Percentiles rank a stretch among this genome's conserved stretches.
phyloP scores from a whole-genome alignment of 2,888 invertebrate genomes.

The Dryocosmus kuriphilus region DNA sequence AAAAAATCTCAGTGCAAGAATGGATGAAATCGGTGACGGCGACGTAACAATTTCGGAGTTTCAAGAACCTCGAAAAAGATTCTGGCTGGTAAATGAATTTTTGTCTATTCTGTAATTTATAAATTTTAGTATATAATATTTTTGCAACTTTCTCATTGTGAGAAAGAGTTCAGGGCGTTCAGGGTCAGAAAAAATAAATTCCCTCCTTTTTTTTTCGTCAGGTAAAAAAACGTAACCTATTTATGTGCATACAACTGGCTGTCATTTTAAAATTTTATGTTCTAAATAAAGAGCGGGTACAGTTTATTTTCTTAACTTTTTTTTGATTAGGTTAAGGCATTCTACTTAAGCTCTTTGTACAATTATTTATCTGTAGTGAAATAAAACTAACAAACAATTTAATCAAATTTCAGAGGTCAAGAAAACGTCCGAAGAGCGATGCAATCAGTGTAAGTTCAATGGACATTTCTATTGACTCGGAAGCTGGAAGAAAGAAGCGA shows the following conservation, averaged over 20 bases:
- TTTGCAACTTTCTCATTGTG: no score
- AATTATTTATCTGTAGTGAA: no score
- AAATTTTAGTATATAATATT: neutral
- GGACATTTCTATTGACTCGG: slow-evolving; percentile 73
- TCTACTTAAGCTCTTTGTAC: no score
- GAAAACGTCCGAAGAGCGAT: slow-evolving; percentile 73
- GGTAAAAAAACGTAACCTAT: neutral
- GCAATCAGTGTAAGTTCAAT: slow-evolving; percentile 72
- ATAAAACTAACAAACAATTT: neutral
- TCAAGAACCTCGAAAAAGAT: slow-evolving; percentile 71
- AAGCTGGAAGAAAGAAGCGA: slow-evolving; percentile 65
- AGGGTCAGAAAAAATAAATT: neutral
- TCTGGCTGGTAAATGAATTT: slow-evolving; percentile 70
- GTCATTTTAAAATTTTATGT: no score
- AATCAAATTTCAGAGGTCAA: slow-evolving; percentile 65
- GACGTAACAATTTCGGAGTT: slow-evolving; percentile 68
- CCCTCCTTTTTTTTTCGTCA: neutral
- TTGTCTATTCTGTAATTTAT: neutral
- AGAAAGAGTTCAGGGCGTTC: neutral
- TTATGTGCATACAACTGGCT: no score
- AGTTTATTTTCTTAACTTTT: no score
- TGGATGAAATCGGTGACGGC: slow-evolving; percentile 65
- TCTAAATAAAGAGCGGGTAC: no score
- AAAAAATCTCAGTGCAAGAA: slow-evolving; percentile 49
- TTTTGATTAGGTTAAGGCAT: no score